Percentiles rank a stretch among this genome's conserved stretches.
phyloP scores from a whole-genome alignment of 2,888 invertebrate genomes.

The Leptura quadrifasciata region DNA sequence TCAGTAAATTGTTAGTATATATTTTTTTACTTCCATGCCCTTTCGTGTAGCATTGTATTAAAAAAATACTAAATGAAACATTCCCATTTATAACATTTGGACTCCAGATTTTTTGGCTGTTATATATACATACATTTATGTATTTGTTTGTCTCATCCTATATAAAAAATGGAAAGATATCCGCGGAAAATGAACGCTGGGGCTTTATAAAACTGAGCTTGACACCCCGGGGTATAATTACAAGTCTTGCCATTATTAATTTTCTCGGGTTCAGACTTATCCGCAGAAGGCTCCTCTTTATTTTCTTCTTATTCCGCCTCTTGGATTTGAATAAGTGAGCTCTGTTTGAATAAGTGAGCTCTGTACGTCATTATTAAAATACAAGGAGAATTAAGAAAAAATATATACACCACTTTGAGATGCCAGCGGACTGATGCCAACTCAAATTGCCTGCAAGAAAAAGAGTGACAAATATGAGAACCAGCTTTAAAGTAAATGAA shows the following conservation, averaged over 20 bases:
- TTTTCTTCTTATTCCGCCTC: slow-evolving; percentile 17
- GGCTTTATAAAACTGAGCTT: slow-evolving; percentile 21
- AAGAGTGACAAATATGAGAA: slow-evolving; percentile 21
- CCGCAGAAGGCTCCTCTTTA: slow-evolving; percentile 17
- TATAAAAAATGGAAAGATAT: not conserved
- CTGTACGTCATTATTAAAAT: slow-evolving; percentile 32
- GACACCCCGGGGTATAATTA: slow-evolving; percentile 51
- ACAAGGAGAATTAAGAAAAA: slow-evolving; percentile 22
- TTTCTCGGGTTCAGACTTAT: slow-evolving; percentile 33
- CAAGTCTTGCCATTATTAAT: slow-evolving; percentile 46
- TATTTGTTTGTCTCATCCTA: not conserved
- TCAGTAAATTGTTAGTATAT: too few species aligned
- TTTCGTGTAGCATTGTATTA: too few species aligned
- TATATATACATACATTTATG: too few species aligned
- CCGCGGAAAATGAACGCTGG: slow-evolving; percentile 7
- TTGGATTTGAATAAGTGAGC: slow-evolving; percentile 27
- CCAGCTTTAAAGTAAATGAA: slow-evolving; percentile 5
- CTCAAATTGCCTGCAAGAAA: slow-evolving; percentile 16
- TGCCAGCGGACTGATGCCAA: not conserved
- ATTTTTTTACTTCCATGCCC: too few species aligned
- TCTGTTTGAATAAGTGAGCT: slow-evolving; percentile 26
- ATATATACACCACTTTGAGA: not conserved
- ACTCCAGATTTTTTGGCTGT: too few species aligned
- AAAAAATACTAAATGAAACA: too few species aligned
- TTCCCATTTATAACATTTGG: too few species aligned